phyloP scores from a whole-genome alignment of 2,888 invertebrate genomes.

The Tineola bisselliella region DNA sequence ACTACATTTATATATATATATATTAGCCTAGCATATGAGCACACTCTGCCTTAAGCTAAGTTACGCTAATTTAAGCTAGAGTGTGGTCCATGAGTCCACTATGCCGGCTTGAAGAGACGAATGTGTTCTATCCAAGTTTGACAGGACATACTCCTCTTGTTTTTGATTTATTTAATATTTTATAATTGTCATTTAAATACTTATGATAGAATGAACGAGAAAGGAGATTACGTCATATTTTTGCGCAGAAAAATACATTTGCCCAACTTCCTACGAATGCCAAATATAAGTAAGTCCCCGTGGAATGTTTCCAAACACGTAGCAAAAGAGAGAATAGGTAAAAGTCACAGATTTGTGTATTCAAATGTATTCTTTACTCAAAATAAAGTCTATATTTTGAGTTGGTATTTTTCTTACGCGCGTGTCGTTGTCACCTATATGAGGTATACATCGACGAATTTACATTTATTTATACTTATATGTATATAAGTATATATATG shows the following conservation, averaged over 20 bases:
- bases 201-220: neutral
- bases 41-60: no score
- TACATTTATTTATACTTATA: neutral
- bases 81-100: no score
- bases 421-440: neutral
- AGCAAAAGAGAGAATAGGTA: slow-evolving; percentile 1
- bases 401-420: slow-evolving; percentile 1
- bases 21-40: no score
- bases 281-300: neutral
- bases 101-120: no score
- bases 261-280: slow-evolving; percentile 5
- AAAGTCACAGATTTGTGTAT: slow-evolving; percentile 3
- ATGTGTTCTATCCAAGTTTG: no score
- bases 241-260: neutral
- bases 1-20: no score
- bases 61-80: no score
- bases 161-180: no score
- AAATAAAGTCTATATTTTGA: neutral
- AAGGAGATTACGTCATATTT: slow-evolving; percentile 5
- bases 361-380: slow-evolving; percentile 9
- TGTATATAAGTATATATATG: neutral
- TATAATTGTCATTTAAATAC: neutral
- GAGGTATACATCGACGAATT: neutral
- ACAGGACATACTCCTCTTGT: no score
- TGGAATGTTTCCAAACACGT: slow-evolving; percentile 3